These are phyloP conservation scores for Pogonocichla stellata DNA, from an alignment of 2,113 vertebrate species.

Conservation along the genomic window DNA sequence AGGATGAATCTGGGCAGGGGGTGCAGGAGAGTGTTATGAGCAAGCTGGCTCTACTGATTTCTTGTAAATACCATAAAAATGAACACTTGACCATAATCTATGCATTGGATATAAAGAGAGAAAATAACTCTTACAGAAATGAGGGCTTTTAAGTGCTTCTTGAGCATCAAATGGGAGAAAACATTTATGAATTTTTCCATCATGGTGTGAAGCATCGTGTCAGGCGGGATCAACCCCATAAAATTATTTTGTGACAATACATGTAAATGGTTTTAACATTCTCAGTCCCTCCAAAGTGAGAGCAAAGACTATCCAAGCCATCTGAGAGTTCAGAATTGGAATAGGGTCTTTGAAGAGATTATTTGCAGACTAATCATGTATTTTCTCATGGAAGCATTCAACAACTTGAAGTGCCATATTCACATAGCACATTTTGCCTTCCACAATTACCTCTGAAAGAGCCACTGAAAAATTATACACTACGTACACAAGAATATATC, in stretches of 20 bases:
- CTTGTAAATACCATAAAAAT: conserved; percentile 53
- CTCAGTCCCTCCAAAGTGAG: not conserved
- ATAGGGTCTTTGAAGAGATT: conserved; percentile 44
- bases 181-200: conserved; percentile 44
- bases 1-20: not conserved
- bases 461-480: conserved; percentile 12
- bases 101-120: not conserved
- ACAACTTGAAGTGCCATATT: conserved; percentile 33
- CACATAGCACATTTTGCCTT: not conserved
- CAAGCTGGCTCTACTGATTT: conserved; percentile 9
- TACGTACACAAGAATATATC: not conserved
- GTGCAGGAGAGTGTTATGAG: not conserved
- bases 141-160: not conserved
- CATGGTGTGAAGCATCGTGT: not conserved
- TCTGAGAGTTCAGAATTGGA: conserved; percentile 31
- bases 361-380: conserved; percentile 39
- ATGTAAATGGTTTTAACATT: conserved; percentile 43
- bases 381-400: conserved; percentile 18
- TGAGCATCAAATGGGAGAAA: conserved; percentile 21
- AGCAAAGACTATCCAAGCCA: conserved; percentile 13
- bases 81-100: conserved; percentile 38
- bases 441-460: conserved; percentile 38
- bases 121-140: conserved; percentile 42
- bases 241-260: conserved; percentile 47
- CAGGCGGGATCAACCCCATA: conserved; percentile 40